Percentiles rank a stretch among this genome's conserved stretches.
Evolutionary conservation across 2,113 vertebrate genomes (phyloP).

Genomic region (Scalopus aquaticus): DNA sequence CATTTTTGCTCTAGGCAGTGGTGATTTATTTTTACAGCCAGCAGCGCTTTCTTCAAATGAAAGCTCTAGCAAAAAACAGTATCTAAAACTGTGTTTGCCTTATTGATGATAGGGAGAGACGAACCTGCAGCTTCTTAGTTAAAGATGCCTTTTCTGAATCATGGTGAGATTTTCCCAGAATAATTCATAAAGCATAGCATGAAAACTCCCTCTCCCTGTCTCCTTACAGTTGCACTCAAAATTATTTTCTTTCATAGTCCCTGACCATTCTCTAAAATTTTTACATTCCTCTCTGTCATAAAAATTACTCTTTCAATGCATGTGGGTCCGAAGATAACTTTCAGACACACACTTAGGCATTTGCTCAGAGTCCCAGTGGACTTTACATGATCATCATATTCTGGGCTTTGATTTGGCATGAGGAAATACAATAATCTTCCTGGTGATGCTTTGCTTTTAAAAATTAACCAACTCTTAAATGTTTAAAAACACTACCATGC

Average conservation of each 20-base stretch:
- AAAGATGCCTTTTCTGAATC: background rate
- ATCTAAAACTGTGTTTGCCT: background rate
- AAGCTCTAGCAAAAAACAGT: background rate
- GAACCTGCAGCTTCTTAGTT: background rate
- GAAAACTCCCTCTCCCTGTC: background rate
- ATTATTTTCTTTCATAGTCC: background rate
- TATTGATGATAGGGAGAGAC: background rate
- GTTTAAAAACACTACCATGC: constrained; percentile 18
- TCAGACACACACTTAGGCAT: background rate
- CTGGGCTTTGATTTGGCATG: background rate
- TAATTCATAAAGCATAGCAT: background rate
- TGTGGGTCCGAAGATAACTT: too few relatives aligned
- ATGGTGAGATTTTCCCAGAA: background rate
- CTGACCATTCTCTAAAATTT: background rate
- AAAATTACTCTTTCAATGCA: background rate
- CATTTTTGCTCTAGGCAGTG: background rate
- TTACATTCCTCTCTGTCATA: background rate
- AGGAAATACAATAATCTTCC: constrained; percentile 7
- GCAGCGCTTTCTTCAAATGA: background rate
- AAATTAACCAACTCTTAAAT: background rate
- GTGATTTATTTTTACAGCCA: background rate
- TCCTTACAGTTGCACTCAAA: background rate
- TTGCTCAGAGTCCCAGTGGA: background rate
- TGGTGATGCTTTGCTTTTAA: background rate
- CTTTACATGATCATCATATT: background rate